These are phyloP conservation scores for Stictonetta naevosa DNA, from an alignment of 2,113 vertebrate species.

Conservation along the genomic window DNA sequence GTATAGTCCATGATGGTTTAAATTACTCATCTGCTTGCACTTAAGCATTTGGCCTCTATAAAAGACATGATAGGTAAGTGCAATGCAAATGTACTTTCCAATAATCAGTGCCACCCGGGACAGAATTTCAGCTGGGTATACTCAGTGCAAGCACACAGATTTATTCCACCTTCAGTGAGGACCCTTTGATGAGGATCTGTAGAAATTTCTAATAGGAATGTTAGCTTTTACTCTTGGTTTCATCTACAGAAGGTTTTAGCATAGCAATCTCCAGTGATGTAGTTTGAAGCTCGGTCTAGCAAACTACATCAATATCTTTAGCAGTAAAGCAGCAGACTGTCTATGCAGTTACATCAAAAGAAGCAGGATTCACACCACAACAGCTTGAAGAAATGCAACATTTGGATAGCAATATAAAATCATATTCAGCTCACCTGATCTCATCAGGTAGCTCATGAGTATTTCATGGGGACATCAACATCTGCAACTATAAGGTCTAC, in stretches of 20 bases:
- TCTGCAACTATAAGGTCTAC: background rate
- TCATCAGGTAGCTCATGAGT: background rate
- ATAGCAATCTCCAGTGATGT: background rate
- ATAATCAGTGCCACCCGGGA: background rate
- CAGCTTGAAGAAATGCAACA: background rate
- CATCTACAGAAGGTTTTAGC: background rate
- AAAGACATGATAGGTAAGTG: slow-evolving; percentile 13
- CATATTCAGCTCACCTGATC: background rate
- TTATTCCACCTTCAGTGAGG: background rate
- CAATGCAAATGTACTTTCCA: background rate
- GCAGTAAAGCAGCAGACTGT: background rate
- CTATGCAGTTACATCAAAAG: background rate
- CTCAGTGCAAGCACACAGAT: background rate
- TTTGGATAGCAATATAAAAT: background rate
- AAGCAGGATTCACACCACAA: background rate
- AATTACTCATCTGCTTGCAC: slow-evolving; percentile 49
- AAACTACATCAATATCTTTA: background rate
- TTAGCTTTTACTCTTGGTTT: background rate
- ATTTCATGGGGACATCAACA: background rate
- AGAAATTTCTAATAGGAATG: background rate
- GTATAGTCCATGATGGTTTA: background rate
- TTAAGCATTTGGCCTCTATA: slow-evolving; percentile 27
- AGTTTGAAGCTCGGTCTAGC: background rate
- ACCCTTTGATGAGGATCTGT: background rate
- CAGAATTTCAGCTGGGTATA: background rate